Conservation (phyloP, 2,797 vertebrate species). For the Hyperoplus immaculatus region DNA sequence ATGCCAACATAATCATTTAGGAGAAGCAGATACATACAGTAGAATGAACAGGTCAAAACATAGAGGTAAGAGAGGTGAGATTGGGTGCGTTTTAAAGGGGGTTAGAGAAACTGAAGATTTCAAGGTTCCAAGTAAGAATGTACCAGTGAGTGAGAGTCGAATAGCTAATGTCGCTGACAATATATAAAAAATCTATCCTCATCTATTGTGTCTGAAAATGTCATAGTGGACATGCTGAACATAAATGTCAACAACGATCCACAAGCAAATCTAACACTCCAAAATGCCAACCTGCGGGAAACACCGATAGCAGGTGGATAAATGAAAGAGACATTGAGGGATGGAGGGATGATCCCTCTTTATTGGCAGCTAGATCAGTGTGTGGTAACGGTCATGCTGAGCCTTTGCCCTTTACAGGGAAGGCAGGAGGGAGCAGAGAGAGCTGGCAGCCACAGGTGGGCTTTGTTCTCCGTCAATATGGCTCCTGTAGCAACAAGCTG, state of each 20-base stretch:
- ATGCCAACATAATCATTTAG: not conserved
- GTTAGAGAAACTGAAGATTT: not conserved
- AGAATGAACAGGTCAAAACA: not conserved
- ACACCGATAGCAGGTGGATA: constrained; percentile 39
- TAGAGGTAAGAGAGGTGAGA: not conserved
- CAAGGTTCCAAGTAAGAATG: not conserved
- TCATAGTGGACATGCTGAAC: constrained; percentile 13
- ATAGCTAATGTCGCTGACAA: constrained; percentile 3
- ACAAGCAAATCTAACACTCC: constrained; percentile 6
- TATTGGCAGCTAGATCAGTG: constrained; percentile 70
- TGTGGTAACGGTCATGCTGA: constrained; percentile 70
- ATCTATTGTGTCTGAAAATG: constrained; percentile 15
- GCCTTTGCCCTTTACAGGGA: constrained; percentile 75
- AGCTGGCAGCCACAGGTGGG: constrained; percentile 67
- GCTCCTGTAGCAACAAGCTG: constrained; percentile 51
- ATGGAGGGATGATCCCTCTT: not conserved
- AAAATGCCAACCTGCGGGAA: constrained; percentile 48
- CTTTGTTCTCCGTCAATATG: constrained; percentile 74
- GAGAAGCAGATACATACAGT: not conserved
- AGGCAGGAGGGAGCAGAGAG: constrained; percentile 58
- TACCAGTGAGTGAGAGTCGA: not conserved
- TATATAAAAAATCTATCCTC: constrained; percentile 10
- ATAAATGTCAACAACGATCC: constrained; percentile 51
- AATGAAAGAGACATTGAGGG: constrained; percentile 16
- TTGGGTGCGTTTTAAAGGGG: not conserved